Evolutionary conservation across 2,797 vertebrate species (phyloP).

Genomic region (Coendou prehensilis): DNA sequence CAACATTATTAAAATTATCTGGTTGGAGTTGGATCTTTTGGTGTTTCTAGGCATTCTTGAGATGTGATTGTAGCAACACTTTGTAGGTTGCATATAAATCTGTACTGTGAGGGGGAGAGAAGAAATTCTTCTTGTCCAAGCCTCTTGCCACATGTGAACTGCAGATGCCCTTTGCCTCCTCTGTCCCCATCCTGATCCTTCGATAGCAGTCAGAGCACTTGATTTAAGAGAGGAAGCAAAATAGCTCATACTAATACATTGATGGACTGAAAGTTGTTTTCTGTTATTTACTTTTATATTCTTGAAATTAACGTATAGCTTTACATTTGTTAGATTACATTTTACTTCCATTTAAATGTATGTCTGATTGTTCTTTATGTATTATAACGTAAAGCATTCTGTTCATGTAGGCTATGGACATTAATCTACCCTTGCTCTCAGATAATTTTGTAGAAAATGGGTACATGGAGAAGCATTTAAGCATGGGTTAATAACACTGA

Average conservation of each 20-base stretch:
- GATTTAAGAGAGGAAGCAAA: constrained; percentile 41
- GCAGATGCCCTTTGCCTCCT: constrained; percentile 55
- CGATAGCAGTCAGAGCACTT: not conserved
- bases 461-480: constrained; percentile 35
- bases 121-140: constrained; percentile 30
- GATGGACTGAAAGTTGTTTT: constrained; percentile 29
- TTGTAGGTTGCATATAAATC: not conserved
- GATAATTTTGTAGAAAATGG: constrained; percentile 38
- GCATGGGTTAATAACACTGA: constrained; percentile 21
- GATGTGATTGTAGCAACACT: not conserved
- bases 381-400: not conserved
- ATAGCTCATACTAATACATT: not conserved
- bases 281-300: not conserved
- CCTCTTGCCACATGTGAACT: constrained; percentile 62
- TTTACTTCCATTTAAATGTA: constrained; percentile 16
- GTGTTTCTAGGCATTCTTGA: constrained; percentile 4
- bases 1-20: constrained; percentile 6
- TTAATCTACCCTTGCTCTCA: constrained; percentile 9
- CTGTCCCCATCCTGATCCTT: not conserved
- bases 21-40: not conserved
- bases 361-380: not conserved
- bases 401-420: not conserved
- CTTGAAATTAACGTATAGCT: constrained; percentile 4
- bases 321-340: constrained; percentile 8
- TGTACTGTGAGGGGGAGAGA: not conserved